A percentile compares a stretch with the other conserved stretches of the same genome.
phyloP scores from a whole-genome alignment of 2,888 invertebrate genomes.

The Rhopalosiphum nymphaeae region DNA sequence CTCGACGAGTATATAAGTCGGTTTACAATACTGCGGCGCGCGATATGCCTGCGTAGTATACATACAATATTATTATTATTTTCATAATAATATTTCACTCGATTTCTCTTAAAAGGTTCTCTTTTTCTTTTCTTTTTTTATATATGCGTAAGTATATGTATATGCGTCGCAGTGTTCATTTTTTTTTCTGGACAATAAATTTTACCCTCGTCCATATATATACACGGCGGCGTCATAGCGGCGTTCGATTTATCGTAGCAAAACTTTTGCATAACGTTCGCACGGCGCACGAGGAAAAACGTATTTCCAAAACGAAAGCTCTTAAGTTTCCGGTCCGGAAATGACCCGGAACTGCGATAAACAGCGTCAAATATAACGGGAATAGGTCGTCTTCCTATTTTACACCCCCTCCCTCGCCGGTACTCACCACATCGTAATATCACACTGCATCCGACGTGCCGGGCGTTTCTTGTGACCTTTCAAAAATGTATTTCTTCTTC shows the following conservation, averaged over 20 bases:
- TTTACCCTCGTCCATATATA: constrained; percentile 46
- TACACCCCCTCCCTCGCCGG: background rate
- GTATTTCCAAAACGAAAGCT: constrained; percentile 56
- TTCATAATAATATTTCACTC: constrained; percentile 63
- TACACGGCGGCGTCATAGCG: background rate
- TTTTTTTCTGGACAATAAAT: constrained; percentile 64
- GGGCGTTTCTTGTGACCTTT: constrained; percentile 39
- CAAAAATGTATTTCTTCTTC: constrained; percentile 23
- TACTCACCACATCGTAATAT: background rate
- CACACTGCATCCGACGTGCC: background rate
- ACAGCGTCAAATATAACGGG: constrained; percentile 58
- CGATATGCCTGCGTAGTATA: constrained; percentile 30
- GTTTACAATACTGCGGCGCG: constrained; percentile 38
- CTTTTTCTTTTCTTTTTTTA: constrained; percentile 39
- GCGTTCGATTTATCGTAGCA: constrained; percentile 61
- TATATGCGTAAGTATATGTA: constrained; percentile 3
- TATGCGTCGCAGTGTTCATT: constrained; percentile 26
- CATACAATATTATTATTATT: constrained; percentile 15
- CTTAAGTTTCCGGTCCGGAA: constrained; percentile 65
- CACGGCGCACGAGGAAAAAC: constrained; percentile 31
- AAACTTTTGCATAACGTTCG: constrained; percentile 61
- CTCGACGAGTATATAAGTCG: background rate
- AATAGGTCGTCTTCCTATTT: constrained; percentile 63
- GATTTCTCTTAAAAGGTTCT: constrained; percentile 63
- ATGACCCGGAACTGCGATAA: constrained; percentile 65